phyloP scores from a whole-genome alignment of 2,113 vertebrate species.

The Micronycteris hirsuta region DNA sequence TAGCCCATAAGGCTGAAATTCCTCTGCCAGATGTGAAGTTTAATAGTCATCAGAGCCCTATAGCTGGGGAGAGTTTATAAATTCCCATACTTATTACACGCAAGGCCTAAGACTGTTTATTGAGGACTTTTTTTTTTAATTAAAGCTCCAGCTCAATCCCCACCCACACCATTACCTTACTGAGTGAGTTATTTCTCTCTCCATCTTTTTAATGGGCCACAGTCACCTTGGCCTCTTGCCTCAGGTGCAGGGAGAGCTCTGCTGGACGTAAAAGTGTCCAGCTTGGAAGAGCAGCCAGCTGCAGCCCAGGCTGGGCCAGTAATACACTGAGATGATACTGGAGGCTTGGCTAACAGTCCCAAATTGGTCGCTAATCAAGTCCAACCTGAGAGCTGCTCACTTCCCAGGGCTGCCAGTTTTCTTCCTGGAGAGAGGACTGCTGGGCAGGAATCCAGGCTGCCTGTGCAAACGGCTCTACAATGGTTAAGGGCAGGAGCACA shows the following conservation, averaged over 20 bases:
- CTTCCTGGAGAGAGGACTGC: not conserved
- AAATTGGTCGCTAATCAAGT: slow-evolving; percentile 71
- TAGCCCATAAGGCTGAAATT: slow-evolving; percentile 78
- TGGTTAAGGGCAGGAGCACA: slow-evolving; percentile 39
- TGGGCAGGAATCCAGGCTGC: slow-evolving; percentile 11
- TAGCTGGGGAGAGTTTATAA: slow-evolving; percentile 81
- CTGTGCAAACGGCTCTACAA: not conserved
- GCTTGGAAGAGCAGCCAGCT: slow-evolving; percentile 68
- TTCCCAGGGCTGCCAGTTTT: slow-evolving; percentile 69
- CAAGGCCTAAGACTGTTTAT: slow-evolving; percentile 78
- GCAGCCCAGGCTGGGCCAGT: slow-evolving; percentile 53
- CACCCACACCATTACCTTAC: slow-evolving; percentile 75
- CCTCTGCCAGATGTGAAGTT: slow-evolving; percentile 78
- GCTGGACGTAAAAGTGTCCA: slow-evolving; percentile 63
- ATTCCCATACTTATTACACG: slow-evolving; percentile 82
- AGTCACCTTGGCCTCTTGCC: slow-evolving; percentile 71
- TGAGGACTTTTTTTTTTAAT: slow-evolving; percentile 68
- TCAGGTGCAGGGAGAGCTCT: slow-evolving; percentile 52
- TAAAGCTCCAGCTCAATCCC: slow-evolving; percentile 66
- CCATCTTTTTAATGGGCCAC: slow-evolving; percentile 76
- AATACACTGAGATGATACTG: slow-evolving; percentile 67
- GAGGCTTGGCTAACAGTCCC: slow-evolving; percentile 46
- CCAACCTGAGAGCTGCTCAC: slow-evolving; percentile 47
- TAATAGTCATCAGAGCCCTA: slow-evolving; percentile 81
- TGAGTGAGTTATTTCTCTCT: slow-evolving; percentile 73